Evolutionary conservation across 2,888 invertebrate species (phyloP).

Genomic region (Rhogogaster chlorosoma): DNA sequence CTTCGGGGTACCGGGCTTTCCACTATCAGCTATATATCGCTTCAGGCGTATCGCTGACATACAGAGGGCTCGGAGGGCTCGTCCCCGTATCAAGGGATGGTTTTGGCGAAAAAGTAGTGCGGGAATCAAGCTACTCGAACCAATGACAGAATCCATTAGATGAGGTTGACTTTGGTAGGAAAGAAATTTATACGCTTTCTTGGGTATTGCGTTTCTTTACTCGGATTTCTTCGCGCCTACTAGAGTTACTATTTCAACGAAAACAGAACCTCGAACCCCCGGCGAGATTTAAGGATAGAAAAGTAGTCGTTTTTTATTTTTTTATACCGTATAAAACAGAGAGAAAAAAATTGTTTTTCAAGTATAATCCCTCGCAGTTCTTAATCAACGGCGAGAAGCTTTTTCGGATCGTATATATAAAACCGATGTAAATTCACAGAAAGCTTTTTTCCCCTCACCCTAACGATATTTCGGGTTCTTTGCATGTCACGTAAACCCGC

Average conservation of each 20-base stretch:
- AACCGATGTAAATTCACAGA: neutral
- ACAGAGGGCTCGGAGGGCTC: neutral
- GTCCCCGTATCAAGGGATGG: neutral
- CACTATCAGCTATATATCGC: slow-evolving; percentile 9
- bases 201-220: slow-evolving; percentile 2
- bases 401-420: neutral
- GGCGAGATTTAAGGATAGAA: neutral
- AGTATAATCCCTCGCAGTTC: neutral
- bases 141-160: slow-evolving; percentile 72
- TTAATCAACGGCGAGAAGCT: neutral
- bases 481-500: slow-evolving; percentile 8
- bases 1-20: neutral
- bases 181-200: slow-evolving; percentile 12
- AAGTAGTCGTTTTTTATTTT: too few species aligned
- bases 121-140: neutral
- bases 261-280: neutral
- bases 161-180: slow-evolving; percentile 67
- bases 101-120: neutral
- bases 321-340: neutral
- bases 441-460: neutral
- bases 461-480: neutral
- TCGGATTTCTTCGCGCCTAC: slow-evolving; percentile 20
- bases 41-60: slow-evolving; percentile 16
- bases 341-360: neutral
- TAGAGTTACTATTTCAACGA: slow-evolving; percentile 5